Base-by-base conservation (phyloP, 2,113 vertebrate species). In the Nettapus auritus region DNA sequence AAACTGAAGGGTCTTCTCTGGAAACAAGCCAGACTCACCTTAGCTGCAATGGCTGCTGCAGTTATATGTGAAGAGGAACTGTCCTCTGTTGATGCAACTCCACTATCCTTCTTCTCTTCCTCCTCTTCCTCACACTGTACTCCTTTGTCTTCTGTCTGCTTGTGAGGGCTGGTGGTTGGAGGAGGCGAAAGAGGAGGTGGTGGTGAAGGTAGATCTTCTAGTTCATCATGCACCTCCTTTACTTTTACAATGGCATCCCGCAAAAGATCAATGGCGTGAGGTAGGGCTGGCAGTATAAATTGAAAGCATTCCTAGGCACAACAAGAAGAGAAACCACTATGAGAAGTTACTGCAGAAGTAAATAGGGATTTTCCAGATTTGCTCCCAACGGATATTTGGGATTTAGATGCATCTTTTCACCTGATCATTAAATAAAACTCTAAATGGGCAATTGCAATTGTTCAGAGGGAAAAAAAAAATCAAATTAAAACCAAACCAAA, bases 121-220 rank as follows among this genome's bases (percentile, higher is more conserved):
- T 99, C 99, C 94, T 99, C 99, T 90, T 99, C 99, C 97, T 99
- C 99, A 80, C 99, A 99, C 86, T 99, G 99, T 93, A 99, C 99
- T 88, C 99, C 99, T 92, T 99, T 99, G 97, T 99, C 99, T 98
- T 99, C 99, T 82, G 99, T 99, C 96, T 99, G 99, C 62, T 98
- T 99, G 98, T 98, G 99, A 66, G 99, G 99, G 98, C 99, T 98
- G 96, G 98, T 99, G 97, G 99, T 98, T 93, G 98, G 99, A 98
- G 98, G 97, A 96, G 98, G 99, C 96, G 98, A 99, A 88, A 99
- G 98, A 94, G 97, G 99, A 63, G 99, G 99, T 71, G 99, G 99
- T 44, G 99, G 99, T 75, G 99, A 99, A 92, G 99, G 99, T 97
- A 99, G 98, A 98, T 99, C 99, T 98, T 99, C 99, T 96, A 99